A percentile compares a stretch with the other conserved stretches of the same genome.
These are phyloP conservation scores for Meloidogyne floridensis DNA, from an alignment of 1,140 invertebrate species.

Conservation along the genomic window DNA sequence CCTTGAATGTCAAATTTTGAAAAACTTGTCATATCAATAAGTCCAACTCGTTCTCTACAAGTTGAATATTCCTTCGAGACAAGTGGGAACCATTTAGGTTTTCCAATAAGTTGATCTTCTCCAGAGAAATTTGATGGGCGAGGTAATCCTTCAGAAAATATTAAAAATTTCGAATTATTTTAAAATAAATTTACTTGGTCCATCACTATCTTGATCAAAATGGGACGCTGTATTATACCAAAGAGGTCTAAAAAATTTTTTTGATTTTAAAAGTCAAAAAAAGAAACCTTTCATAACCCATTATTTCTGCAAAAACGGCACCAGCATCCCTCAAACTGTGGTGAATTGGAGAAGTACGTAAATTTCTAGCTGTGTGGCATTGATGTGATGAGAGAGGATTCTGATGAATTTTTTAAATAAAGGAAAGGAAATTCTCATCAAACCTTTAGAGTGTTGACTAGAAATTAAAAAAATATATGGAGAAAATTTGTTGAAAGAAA, in stretches of 20 bases:
- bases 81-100: conserved; percentile 89
- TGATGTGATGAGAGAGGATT: conserved; percentile 21
- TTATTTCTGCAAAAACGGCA: conserved; percentile 94
- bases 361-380: conserved; percentile 77
- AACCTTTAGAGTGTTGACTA: conserved; percentile 59
- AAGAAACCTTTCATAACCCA: conserved; percentile 85
- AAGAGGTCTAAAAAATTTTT: conserved; percentile 73
- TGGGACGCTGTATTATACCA: conserved; percentile 77
- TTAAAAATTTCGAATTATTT: neutral
- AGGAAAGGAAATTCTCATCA: conserved; percentile 69
- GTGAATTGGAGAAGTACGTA: conserved; percentile 93
- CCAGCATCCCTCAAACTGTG: conserved; percentile 85
- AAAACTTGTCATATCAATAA: conserved; percentile 96
- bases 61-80: conserved; percentile 87
- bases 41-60: conserved; percentile 85
- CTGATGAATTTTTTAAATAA: conserved; percentile 14
- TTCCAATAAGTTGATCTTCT: conserved; percentile 68
- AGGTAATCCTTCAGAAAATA: conserved; percentile 39
- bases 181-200: neutral
- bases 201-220: neutral
- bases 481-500: conserved; percentile 10
- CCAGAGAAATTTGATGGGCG: conserved; percentile 48
- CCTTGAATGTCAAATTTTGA: conserved; percentile 88
- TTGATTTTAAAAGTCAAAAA: neutral
- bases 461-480: conserved; percentile 25